Base-by-base conservation (phyloP, 2,888 invertebrate species). In the Ochropacha duplaris region DNA sequence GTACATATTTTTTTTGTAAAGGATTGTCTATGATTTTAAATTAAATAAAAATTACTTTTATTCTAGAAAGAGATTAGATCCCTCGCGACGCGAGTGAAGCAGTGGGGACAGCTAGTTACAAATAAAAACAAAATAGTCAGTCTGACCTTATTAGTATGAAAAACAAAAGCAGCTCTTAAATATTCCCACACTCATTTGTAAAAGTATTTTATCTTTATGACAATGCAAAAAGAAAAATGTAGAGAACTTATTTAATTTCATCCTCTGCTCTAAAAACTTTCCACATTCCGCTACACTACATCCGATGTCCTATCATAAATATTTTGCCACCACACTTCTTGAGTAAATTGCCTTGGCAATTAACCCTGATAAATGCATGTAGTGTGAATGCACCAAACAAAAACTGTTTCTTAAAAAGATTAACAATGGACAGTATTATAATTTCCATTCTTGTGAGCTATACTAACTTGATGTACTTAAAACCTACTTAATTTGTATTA, bases 291-390 rank as follows among this genome's bases (percentile, higher is more conserved):
- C 55, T n/a, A n/a, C n/a, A n/a, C 50, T 63, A 61, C 71, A 63
- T 64, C 58, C 60, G 67, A 65, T 60, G 68, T 67, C 62, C 65
- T 71, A 67, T 72, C 71, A 71, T 78, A 79, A 79, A 79, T 79
- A 76, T 78, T 76, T 73, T 71, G 71, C 62, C 64, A 65, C 74
- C 68, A 65, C 71, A 69, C 74, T 75, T 74, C 77, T n/a, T 72
- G 64, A 65, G 72, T 77, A 87, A 87, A 88, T 86, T 87, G 82
- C 81, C 66, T 54, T 57, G 59, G 78, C 80, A 84, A 87, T 88
- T 87, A 86, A 79, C 84, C 81, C 69, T 72, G 72, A 76, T 84
- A 72, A 60, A 69, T 76, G 62, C 61, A 66, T 63, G 62, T 62
- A 66, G 61, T 71, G 75, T 69, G 71, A 75, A 71, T 76, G 76